Base-by-base conservation (phyloP, 2,797 vertebrate species). In the Ctenopoma multispine region DNA sequence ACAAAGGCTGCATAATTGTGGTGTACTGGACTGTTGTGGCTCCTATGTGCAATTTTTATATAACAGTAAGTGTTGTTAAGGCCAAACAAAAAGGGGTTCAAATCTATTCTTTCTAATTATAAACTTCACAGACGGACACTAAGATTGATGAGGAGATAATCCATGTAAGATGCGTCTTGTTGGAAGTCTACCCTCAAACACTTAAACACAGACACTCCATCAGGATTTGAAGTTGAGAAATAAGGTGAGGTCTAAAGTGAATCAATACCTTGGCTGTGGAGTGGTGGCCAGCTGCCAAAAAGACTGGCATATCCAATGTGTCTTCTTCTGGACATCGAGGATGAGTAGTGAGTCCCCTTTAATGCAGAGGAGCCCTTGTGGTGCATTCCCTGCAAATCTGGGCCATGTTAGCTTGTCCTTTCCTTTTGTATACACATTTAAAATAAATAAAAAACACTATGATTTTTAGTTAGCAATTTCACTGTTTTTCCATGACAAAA, bases 191-290 rank as follows among this genome's bases (percentile, higher is more conserved):
- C 76, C 74, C 86, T 90, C 80, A 69, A 81, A 92, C 87, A 83
- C 85, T 89, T 90, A 89, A 93, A 92, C 88, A 89, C 83, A 83
- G 77, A 85, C 87, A 89, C 89, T 92, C 91, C 83, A 93, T 94
- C 91, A 93, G 90, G 88, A 79, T 80, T 79, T 94, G 93, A 93
- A 93, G 93, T 90, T 95, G 92, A 95, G 91, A 87, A 93, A 95
- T 93, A 93, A 91, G 89, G 85, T 84, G 86, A 84, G 77, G 80
- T 88, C 85, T 83, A 86, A 90, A 92, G 90, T 83, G 87, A 92
- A 95, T 95, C 93, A 82, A 95, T 94, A 94, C 76, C 80, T 83
- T 79, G 85, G 93, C 92, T 87, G 87, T 79, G 86, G 80, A 90
- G 85, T 86, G 86, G 90, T 90, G 88, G 89, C 89, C 75, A 76